A percentile compares a stretch with the other conserved stretches of the same genome.
These are phyloP conservation scores for Loris lydekkerianus DNA, from an alignment of 2,797 vertebrate species.

Conservation along the genomic window DNA sequence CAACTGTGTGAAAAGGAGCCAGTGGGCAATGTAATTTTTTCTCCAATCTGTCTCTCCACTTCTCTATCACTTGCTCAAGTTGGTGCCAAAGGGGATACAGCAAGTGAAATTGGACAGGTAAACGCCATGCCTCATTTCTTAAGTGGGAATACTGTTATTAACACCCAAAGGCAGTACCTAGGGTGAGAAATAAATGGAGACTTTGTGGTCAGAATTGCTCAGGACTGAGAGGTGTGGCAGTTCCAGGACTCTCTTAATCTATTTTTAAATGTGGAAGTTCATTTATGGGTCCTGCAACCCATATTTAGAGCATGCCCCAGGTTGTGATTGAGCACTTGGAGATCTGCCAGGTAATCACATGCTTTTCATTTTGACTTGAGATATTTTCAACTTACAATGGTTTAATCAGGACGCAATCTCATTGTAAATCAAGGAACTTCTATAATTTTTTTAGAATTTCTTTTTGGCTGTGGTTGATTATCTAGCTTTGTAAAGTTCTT, in stretches of 20 bases:
- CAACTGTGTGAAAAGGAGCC: constrained; percentile 87
- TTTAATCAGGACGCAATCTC: not conserved
- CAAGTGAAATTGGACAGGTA: constrained; percentile 90
- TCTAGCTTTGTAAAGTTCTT: constrained; percentile 28
- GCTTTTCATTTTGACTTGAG: not conserved
- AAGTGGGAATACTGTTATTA: not conserved
- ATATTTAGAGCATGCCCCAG: not conserved
- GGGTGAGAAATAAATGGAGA: not conserved
- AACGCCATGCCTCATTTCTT: constrained; percentile 18
- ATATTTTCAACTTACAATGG: not conserved
- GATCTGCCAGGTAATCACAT: not conserved
- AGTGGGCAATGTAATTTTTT: constrained; percentile 88
- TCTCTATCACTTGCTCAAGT: constrained; percentile 90
- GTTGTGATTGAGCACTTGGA: not conserved
- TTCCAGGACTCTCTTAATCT: not conserved
- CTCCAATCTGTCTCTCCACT: constrained; percentile 89
- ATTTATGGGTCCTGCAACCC: not conserved
- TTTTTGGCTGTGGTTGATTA: not conserved
- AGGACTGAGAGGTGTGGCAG: not conserved
- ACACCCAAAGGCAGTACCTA: not conserved
- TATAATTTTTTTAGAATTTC: not conserved
- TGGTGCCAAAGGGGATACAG: constrained; percentile 89
- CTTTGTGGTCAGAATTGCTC: not conserved
- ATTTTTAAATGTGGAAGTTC: not conserved
- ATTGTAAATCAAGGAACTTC: not conserved